Evolutionary conservation across 2,113 vertebrate species (phyloP), one percentile per base, ranked within the genome.

Genomic region (Jacana jacana): DNA sequence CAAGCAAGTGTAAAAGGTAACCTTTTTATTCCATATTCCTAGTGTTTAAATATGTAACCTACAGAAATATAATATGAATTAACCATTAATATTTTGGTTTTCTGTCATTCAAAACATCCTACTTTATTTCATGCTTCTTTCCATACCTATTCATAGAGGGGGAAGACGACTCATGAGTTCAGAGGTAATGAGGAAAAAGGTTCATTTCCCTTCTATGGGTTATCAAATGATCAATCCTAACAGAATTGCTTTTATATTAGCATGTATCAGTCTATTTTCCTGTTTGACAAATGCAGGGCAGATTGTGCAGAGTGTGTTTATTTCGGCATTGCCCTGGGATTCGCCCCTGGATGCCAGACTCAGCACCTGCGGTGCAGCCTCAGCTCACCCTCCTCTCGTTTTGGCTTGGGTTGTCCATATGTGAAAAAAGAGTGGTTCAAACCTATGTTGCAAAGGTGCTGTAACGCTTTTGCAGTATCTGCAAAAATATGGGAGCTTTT

Each of bases 241-340:
- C 25, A 20, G 35, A 65, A 20, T 2, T n/a, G 31, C 20, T 31
- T 35, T 66, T 30, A 39, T 46, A n/a, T 15, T 33, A 20, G 39
- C 23, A 17, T 2, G 11, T 11, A 51, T 19, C 35, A 14, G 13
- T 10, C 28, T 12, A 16, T 42, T 44, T 44, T 51, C 22, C 66
- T 6, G 23, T 25, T 39, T 17, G 51, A 52, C 64, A 55, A 64
- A 44, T 1, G 22, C 51, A 37, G 46, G 23, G 39, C 35, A 10
- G 5, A 17, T 17, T 1, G 9, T 3, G 3, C 11, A 40, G 71
- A 11, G n/a, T 5, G 23, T 6, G 16, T 23, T 51, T 23, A 10
- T 31, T 6, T 30, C 37, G 37, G 37, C 31, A 15, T 7, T 13
- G 22, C 33, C 33, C 37, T 24, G 58, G 37, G 51, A 63, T 23